These are phyloP conservation scores for Stenopsyche tienmushanensis DNA, from an alignment of 1,140 invertebrate species.

Conservation along the genomic window DNA sequence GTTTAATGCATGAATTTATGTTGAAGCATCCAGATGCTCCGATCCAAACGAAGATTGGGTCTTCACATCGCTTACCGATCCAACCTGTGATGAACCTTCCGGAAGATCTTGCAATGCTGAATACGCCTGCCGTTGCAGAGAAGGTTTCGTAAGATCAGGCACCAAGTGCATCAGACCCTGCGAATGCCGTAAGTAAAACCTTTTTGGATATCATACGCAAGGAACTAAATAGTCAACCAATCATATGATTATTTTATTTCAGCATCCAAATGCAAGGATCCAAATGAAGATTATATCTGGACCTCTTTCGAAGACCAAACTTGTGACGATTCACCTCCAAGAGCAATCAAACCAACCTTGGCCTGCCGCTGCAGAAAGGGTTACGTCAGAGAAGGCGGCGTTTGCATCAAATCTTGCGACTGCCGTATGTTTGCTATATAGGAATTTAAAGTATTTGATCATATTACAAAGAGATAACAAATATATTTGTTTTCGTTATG, in stretches of 20 bases:
- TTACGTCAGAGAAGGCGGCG: background rate
- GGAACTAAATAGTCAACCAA: background rate
- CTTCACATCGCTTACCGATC: background rate
- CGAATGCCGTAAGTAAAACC: background rate
- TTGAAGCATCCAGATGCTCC: background rate
- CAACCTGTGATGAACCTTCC: background rate
- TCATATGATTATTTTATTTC: background rate
- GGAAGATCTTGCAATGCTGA: background rate
- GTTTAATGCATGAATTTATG: no score
- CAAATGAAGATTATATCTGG: background rate
- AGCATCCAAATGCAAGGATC: constrained; percentile 3
- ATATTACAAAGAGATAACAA: no score
- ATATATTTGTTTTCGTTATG: background rate
- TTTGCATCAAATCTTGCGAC: constrained; percentile 6
- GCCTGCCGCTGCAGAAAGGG: constrained; percentile 5
- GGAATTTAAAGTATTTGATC: no score
- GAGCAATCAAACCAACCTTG: background rate
- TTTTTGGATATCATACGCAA: no score
- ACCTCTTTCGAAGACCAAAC: background rate
- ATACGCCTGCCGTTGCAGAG: background rate
- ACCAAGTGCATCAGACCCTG: background rate
- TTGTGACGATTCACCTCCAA: background rate
- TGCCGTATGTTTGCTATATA: constrained; percentile 7
- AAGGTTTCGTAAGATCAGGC: background rate
- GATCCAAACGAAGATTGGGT: background rate